A percentile compares a stretch with the other conserved stretches of the same genome.
Evolutionary conservation across 1,140 invertebrate genomes (phyloP).

Genomic region (Venturia canescens): DNA sequence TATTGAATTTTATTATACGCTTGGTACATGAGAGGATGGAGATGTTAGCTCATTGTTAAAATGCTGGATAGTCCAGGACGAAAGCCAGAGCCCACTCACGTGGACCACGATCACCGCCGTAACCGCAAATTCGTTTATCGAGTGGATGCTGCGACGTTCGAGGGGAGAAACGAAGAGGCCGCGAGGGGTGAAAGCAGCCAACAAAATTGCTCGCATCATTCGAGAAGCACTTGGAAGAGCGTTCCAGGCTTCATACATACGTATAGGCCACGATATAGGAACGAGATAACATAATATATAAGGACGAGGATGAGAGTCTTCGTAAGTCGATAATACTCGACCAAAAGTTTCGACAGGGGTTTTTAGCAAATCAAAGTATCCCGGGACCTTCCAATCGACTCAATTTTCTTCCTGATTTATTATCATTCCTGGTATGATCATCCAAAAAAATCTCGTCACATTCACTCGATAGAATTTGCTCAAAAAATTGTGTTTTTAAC

Average conservation of each 20-base stretch:
- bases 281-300: not conserved
- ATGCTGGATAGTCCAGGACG: not conserved
- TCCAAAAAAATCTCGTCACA: too few species aligned
- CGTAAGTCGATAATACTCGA: slow-evolving; percentile 5
- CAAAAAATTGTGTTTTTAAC: too few species aligned
- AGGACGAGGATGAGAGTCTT: slow-evolving; percentile 6
- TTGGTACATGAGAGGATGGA: not conserved
- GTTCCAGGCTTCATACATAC: not conserved
- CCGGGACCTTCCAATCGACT: too few species aligned
- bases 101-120: slow-evolving; percentile 10
- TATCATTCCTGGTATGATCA: too few species aligned
- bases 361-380: too few species aligned
- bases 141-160: slow-evolving; percentile 14
- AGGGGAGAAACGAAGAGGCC: not conserved
- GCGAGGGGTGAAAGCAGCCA: not conserved
- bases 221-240: slow-evolving; percentile 9
- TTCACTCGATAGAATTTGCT: too few species aligned
- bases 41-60: slow-evolving; percentile 21
- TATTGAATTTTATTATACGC: slow-evolving; percentile 6
- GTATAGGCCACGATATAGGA: not conserved
- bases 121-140: slow-evolving; percentile 41
- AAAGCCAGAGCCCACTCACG: slow-evolving; percentile 9
- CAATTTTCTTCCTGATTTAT: too few species aligned
- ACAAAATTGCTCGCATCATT: slow-evolving; percentile 26
- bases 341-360: too few species aligned